phyloP scores from a whole-genome alignment of 2,113 vertebrate species.

The Rissa tridactyla region DNA sequence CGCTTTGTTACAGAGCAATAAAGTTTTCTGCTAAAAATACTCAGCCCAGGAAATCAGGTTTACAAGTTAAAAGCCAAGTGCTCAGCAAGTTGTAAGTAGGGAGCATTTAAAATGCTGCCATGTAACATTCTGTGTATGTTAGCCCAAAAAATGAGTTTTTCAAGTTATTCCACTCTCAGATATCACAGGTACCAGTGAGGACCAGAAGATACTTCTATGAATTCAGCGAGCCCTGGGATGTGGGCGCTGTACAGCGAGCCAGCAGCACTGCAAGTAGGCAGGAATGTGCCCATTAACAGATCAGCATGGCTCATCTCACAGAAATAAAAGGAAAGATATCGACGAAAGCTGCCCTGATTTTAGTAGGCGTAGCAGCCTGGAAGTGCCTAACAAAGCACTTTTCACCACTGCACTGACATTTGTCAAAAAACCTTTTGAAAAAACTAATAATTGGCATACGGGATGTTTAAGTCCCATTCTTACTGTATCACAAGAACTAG shows the following conservation, averaged over 20 bases:
- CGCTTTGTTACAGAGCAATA: not conserved
- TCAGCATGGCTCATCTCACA: constrained; percentile 52
- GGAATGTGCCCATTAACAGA: constrained; percentile 29
- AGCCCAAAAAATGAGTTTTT: not conserved
- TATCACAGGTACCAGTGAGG: not conserved
- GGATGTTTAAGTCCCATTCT: not conserved
- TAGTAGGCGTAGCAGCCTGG: not conserved
- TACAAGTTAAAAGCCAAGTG: not conserved
- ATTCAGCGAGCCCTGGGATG: not conserved
- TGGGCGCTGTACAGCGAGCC: not conserved
- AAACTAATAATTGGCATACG: not conserved
- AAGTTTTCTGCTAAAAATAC: not conserved
- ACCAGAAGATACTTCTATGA: not conserved
- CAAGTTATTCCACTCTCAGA: not conserved
- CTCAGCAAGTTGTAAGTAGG: not conserved
- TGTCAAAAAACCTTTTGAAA: not conserved
- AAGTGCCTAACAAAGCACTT: not conserved
- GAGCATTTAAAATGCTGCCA: not conserved
- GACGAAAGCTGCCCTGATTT: constrained; percentile 10
- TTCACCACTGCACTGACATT: not conserved
- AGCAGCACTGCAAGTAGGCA: not conserved
- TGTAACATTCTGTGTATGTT: accelerated
- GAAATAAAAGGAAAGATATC: constrained; percentile 24
- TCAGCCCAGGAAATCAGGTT: not conserved
- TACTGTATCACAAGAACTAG: not conserved